Evolutionary conservation across 2,113 vertebrate species (phyloP).

Genomic region (Oncorhynchus nerka): DNA sequence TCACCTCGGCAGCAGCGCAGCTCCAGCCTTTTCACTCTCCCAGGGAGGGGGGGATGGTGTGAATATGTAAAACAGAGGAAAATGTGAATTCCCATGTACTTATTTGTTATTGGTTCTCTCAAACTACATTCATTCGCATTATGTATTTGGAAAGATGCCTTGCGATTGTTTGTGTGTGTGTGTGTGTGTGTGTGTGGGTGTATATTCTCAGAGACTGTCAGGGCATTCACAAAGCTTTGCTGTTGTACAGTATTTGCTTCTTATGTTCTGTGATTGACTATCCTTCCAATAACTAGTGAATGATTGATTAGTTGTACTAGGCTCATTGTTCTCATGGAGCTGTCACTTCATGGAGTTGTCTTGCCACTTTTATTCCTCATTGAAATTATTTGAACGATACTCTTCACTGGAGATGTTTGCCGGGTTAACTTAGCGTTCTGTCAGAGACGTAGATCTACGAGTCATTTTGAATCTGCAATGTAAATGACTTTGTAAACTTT

Average conservation of each 20-base stretch:
- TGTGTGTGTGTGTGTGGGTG: conserved; percentile 33
- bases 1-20: conserved; percentile 67
- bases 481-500: conserved; percentile 69
- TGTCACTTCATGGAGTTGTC: conserved; percentile 51
- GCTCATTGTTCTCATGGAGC: conserved; percentile 55
- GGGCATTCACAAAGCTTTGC: conserved; percentile 68
- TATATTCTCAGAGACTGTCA: conserved; percentile 47
- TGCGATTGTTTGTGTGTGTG: conserved; percentile 59
- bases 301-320: conserved; percentile 55
- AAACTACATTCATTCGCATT: conserved; percentile 70
- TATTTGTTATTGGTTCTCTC: conserved; percentile 48
- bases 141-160: conserved; percentile 58
- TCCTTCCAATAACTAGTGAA: conserved; percentile 63
- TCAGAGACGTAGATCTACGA: conserved; percentile 32
- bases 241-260: conserved; percentile 29
- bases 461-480: conserved; percentile 65
- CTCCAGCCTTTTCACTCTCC: conserved; percentile 15
- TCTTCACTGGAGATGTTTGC: conserved; percentile 35
- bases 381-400: conserved; percentile 44
- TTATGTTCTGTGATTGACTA: conserved; percentile 64
- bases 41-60: conserved; percentile 48
- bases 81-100: conserved; percentile 72
- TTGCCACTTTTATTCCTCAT: conserved; percentile 22
- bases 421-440: conserved; percentile 25
- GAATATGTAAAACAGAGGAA: conserved; percentile 73